These are phyloP conservation scores for Paratrypauchen microcephalus DNA, from an alignment of 2,797 vertebrate species.

Conservation along the genomic window DNA sequence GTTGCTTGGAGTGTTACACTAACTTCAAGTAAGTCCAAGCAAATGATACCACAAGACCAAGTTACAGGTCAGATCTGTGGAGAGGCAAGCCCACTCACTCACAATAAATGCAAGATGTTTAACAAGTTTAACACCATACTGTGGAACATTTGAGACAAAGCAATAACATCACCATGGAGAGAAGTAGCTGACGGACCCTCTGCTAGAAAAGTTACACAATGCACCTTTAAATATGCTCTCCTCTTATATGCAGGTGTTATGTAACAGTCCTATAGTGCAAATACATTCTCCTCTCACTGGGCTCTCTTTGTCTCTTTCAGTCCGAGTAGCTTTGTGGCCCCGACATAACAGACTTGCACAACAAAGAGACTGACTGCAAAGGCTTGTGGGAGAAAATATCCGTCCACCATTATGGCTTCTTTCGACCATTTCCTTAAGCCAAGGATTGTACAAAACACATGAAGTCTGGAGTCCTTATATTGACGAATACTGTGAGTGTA, in stretches of 20 bases:
- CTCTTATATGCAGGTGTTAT: slow-evolving; percentile 9
- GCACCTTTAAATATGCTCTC: too few species aligned
- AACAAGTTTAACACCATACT: too few species aligned
- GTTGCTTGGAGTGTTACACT: too few species aligned
- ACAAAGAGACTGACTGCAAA: slow-evolving; percentile 20
- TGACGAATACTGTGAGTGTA: slow-evolving; percentile 59
- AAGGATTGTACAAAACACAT: slow-evolving; percentile 47
- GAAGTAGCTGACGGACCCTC: too few species aligned
- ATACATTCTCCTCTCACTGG: slow-evolving; percentile 14
- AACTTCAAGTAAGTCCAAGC: too few species aligned
- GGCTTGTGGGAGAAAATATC: slow-evolving; percentile 25
- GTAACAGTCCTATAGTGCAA: not conserved
- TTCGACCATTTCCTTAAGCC: slow-evolving; percentile 37
- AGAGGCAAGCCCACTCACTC: too few species aligned
- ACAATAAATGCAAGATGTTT: too few species aligned
- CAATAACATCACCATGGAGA: too few species aligned
- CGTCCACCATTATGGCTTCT: slow-evolving; percentile 29
- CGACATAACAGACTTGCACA: slow-evolving; percentile 35
- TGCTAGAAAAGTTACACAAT: too few species aligned
- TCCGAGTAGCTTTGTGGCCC: slow-evolving; percentile 58
- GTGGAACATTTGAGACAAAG: too few species aligned
- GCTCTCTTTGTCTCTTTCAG: slow-evolving; percentile 55
- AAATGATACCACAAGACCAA: too few species aligned
- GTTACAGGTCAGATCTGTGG: too few species aligned
- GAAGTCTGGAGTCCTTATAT: slow-evolving; percentile 18